These are phyloP conservation scores for Phylloscopus whistleri DNA, from an alignment of 2,113 vertebrate species.

Conservation along the genomic window DNA sequence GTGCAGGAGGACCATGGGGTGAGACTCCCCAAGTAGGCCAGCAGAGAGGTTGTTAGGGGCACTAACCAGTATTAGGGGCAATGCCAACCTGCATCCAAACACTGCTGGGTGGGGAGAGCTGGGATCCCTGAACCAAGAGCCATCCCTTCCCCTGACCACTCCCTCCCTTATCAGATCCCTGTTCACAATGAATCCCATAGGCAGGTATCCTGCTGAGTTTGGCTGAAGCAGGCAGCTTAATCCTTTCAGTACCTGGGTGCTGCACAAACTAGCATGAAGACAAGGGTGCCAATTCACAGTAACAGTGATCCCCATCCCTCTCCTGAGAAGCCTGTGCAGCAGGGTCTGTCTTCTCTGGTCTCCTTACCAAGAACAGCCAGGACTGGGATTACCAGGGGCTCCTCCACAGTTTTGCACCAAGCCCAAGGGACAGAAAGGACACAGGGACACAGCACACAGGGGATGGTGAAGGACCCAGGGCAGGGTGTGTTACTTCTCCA, in stretches of 20 bases:
- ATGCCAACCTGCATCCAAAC: neutral
- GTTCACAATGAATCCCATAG: neutral
- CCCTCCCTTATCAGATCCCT: neutral
- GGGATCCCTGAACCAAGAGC: neutral
- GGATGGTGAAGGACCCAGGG: neutral
- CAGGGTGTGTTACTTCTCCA: neutral
- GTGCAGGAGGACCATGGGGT: too few species aligned
- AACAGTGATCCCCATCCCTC: neutral
- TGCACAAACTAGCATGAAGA: neutral
- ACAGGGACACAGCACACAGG: neutral
- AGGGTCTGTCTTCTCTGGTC: neutral
- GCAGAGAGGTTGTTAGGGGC: neutral
- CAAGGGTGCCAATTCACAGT: neutral
- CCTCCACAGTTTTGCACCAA: neutral
- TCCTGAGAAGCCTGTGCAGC: neutral
- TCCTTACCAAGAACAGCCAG: neutral
- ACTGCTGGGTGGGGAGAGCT: neutral
- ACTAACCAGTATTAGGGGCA: neutral
- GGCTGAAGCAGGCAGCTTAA: neutral
- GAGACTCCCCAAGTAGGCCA: accelerated
- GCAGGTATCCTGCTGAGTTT: neutral
- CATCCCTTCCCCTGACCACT: neutral
- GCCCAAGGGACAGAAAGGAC: neutral
- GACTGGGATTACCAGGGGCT: neutral
- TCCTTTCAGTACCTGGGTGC: neutral